A percentile compares a stretch with the other conserved stretches of the same genome.
phyloP scores from a whole-genome alignment of 2,797 vertebrate genomes.

The Xiphophorus birchmanni region DNA sequence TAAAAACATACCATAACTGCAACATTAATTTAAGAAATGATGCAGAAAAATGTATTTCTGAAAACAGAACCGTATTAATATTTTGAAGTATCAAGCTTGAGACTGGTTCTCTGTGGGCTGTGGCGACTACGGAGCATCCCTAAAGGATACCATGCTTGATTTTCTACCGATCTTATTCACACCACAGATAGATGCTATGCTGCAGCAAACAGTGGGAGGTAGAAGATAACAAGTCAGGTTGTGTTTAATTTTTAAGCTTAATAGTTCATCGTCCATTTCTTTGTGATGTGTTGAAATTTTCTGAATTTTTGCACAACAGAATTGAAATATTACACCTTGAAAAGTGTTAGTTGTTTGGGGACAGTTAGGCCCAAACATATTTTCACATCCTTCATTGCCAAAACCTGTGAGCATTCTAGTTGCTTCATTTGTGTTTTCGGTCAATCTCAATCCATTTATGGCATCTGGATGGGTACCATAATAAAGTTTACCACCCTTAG shows the following conservation, averaged over 20 bases:
- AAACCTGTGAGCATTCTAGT: neutral
- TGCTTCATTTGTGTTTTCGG: neutral
- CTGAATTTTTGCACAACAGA: neutral
- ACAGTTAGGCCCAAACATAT: neutral
- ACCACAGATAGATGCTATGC: neutral
- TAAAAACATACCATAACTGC: neutral
- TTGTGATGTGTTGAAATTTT: neutral
- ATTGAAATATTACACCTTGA: neutral
- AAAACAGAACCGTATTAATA: neutral
- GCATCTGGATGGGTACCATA: neutral
- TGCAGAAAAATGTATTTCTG: neutral
- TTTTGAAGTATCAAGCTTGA: neutral
- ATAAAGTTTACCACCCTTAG: neutral
- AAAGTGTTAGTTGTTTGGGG: constrained; percentile 5
- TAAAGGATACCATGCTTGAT: neutral
- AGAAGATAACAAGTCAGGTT: neutral
- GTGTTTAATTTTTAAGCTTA: neutral
- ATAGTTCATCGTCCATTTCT: neutral
- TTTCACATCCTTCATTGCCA: neutral
- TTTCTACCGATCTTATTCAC: neutral
- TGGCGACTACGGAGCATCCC: neutral
- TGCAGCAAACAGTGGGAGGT: neutral
- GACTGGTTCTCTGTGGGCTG: neutral
- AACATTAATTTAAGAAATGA: neutral
- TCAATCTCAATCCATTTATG: neutral